Evolutionary conservation across 2,113 vertebrate species (phyloP).

Genomic region (Pseudopipra pipra): DNA sequence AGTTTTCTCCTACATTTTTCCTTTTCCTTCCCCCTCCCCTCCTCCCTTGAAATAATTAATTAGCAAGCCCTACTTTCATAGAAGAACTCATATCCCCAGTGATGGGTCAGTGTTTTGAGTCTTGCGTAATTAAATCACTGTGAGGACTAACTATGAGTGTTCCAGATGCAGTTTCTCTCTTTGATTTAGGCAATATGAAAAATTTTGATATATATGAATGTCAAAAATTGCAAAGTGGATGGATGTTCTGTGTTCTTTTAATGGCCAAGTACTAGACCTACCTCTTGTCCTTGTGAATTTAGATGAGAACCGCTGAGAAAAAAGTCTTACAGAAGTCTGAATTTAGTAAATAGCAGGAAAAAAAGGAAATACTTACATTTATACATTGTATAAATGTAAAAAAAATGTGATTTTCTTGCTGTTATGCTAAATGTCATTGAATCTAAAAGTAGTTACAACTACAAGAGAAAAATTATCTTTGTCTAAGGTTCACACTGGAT

Average conservation of each 20-base stretch:
- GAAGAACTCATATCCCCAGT: neutral
- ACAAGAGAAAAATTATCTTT: neutral
- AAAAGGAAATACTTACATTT: neutral
- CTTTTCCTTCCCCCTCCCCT: no score
- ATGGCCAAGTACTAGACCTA: neutral
- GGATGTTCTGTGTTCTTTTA: neutral
- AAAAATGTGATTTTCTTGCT: neutral
- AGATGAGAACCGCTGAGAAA: neutral
- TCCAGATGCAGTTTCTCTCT: neutral
- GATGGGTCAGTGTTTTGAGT: neutral
- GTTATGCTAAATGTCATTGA: neutral
- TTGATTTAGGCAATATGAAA: neutral
- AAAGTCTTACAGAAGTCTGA: neutral
- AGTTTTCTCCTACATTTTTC: neutral
- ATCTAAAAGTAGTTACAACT: neutral
- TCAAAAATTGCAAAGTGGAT: neutral
- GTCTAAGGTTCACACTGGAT: neutral
- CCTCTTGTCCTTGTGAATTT: neutral
- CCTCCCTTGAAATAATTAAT: fast-evolving
- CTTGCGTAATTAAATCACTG: neutral
- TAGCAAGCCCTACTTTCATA: neutral
- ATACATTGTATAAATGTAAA: neutral
- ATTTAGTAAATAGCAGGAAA: neutral
- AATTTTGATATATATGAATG: neutral
- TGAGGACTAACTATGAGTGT: neutral